Percentiles rank a stretch among this genome's conserved stretches.
These are phyloP conservation scores for Bos taurus DNA, from an alignment of 2,113 vertebrate species.

Conservation along the genomic window ARS-UCD2.0 NC_037336.1:38793501-38794000, in stretches of 20 bases:
- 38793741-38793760: background rate
- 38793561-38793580: background rate
- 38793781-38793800: background rate
- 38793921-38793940: background rate
- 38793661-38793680: rapidly evolving
- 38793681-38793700: background rate
- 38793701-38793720: background rate
- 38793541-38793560: background rate
- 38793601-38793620: background rate
- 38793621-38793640: background rate
- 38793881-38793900: background rate
- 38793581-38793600: background rate
- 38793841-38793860: background rate
- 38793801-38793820: background rate
- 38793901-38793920: background rate
- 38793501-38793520: background rate
- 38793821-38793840: background rate
- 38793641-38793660: background rate
- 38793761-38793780: rapidly evolving
- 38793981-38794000: background rate
- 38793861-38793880: background rate
- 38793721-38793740: background rate
- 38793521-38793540: background rate
- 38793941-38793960: background rate
- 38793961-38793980: background rate